Evolutionary conservation across 2,888 invertebrate genomes (phyloP).

Genomic region (Nephrotoma flavescens): DNA sequence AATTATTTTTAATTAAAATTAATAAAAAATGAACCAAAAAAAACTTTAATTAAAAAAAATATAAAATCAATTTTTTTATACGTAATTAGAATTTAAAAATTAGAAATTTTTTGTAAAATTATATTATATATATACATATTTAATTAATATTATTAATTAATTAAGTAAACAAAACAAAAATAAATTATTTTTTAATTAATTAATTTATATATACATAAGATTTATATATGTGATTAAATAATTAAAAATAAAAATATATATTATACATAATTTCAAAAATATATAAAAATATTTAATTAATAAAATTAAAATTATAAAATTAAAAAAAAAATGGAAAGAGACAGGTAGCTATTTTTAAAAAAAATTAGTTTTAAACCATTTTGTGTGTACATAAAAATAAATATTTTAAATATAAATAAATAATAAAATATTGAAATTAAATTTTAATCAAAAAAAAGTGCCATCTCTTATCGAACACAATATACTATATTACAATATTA

Average conservation of each 20-base stretch:
- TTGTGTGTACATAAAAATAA: background rate
- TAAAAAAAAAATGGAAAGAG: background rate
- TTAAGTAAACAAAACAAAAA: background rate
- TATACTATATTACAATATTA: background rate
- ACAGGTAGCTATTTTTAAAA: conserved; percentile 1
- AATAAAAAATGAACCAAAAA: background rate
- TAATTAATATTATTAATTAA: background rate
- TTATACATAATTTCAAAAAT: background rate
- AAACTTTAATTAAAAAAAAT: background rate
- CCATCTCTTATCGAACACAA: background rate
- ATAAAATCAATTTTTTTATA: conserved; percentile 2
- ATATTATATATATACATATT: background rate
- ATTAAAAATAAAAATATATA: background rate
- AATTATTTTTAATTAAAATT: background rate
- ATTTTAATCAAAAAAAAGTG: background rate
- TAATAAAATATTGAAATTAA: conserved; percentile 2
- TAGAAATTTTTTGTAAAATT: background rate
- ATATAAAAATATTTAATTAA: background rate
- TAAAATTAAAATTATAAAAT: background rate
- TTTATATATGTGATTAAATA: background rate
- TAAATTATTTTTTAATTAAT: background rate
- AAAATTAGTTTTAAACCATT: background rate
- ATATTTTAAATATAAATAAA: background rate
- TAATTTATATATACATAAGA: background rate
- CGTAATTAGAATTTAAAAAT: conserved; percentile 3